A percentile compares a stretch with the other conserved stretches of the same genome.
Conservation (phyloP, 2,113 vertebrate species). For the Passer domesticus region DNA sequence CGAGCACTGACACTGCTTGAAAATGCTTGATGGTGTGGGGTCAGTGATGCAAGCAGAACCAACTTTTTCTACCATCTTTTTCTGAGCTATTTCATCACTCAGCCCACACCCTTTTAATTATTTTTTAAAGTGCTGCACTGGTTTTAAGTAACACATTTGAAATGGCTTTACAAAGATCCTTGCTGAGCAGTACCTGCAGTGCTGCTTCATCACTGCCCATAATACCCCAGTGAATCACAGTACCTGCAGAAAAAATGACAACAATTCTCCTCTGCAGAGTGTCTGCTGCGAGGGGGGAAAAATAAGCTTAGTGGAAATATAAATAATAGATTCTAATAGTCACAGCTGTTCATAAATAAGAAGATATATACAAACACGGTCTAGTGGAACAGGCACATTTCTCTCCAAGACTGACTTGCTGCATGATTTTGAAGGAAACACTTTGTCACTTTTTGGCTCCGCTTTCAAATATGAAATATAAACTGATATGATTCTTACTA, state of each 20-base stretch:
- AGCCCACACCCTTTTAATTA: background rate
- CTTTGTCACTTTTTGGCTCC: background rate
- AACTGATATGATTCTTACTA: background rate
- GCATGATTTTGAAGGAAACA: conserved; percentile 3
- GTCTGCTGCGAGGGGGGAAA: background rate
- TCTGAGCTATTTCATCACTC: background rate
- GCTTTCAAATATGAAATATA: background rate
- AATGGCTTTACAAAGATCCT: background rate
- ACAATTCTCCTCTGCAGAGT: background rate
- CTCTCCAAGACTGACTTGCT: background rate
- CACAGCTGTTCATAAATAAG: conserved; percentile 22
- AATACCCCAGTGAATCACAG: background rate
- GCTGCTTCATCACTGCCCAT: background rate
- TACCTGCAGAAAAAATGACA: conserved; percentile 30
- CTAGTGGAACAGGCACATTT: conserved; percentile 1
- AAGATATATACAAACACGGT: background rate
- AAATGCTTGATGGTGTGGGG: background rate
- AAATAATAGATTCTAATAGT: conserved; percentile 48
- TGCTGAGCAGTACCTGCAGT: background rate
- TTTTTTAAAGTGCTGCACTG: background rate
- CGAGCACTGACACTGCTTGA: background rate
- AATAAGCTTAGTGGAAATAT: conserved; percentile 3
- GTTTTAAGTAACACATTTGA: background rate
- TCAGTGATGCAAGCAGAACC: background rate
- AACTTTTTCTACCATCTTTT: background rate